phyloP scores from a whole-genome alignment of 2,888 invertebrate species.

The Drosophila neotestacea region DNA sequence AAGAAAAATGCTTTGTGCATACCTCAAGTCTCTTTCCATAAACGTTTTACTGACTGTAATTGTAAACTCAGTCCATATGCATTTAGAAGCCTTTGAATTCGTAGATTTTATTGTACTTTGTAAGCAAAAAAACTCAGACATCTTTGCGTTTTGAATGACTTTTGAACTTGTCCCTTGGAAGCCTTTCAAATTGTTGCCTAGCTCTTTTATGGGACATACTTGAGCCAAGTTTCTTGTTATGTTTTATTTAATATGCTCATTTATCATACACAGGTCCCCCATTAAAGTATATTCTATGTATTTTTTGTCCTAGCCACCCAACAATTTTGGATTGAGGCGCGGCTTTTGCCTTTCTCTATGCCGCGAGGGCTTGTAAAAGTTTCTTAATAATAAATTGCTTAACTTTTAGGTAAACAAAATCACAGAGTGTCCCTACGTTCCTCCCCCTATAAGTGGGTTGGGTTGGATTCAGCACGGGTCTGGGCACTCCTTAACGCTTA shows the following conservation, averaged over 20 bases:
- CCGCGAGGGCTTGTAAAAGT: slow-evolving; percentile 59
- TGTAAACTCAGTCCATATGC: not conserved
- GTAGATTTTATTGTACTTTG: slow-evolving; percentile 5
- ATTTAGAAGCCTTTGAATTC: slow-evolving; percentile 1
- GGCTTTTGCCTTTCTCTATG: slow-evolving; percentile 23
- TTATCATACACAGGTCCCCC: slow-evolving; percentile 58
- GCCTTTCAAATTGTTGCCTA: slow-evolving; percentile 19
- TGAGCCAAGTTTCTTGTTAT: slow-evolving; percentile 43
- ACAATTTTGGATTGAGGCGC: slow-evolving; percentile 32
- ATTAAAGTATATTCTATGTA: slow-evolving; percentile 31
- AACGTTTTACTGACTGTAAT: slow-evolving; percentile 7
- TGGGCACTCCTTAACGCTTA: slow-evolving; percentile 41
- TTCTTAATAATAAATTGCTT: slow-evolving; percentile 79
- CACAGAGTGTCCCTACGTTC: slow-evolving; percentile 35
- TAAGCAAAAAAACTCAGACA: not conserved
- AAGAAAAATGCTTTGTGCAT: not conserved
- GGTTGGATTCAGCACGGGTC: slow-evolving; percentile 2
- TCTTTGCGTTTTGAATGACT: not conserved
- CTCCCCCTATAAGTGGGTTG: not conserved
- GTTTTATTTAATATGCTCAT: slow-evolving; percentile 64
- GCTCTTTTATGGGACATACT: slow-evolving; percentile 24
- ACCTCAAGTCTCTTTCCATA: not conserved
- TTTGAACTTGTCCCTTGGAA: slow-evolving; percentile 28
- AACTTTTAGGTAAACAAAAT: slow-evolving; percentile 78
- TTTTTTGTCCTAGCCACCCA: slow-evolving; percentile 23